Conservation (phyloP, 2,113 vertebrate genomes). For the Apodemus sylvaticus region DNA sequence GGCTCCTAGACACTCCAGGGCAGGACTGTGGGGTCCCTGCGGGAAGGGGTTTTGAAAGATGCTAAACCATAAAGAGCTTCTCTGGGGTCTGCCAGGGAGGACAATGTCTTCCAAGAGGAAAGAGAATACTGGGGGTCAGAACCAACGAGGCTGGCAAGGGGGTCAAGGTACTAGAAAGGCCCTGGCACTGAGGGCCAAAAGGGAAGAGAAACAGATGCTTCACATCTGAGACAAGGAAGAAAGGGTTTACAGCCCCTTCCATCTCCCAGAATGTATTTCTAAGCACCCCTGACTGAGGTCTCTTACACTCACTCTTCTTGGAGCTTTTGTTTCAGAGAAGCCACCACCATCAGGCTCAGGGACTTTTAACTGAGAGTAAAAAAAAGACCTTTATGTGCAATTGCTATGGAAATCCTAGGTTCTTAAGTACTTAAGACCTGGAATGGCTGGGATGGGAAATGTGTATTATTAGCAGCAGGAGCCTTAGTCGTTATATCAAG, state of each 20-base stretch:
- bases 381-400: background rate
- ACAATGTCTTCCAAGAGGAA: background rate
- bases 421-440: background rate
- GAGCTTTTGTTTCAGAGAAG: background rate
- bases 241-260: background rate
- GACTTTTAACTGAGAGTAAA: background rate
- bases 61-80: background rate
- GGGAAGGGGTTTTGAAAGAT: conserved; percentile 42
- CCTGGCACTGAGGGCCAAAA: background rate
- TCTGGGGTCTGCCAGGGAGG: background rate
- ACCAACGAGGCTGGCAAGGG: background rate
- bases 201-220: background rate
- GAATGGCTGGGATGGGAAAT: background rate
- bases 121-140: background rate
- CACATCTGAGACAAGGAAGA: background rate
- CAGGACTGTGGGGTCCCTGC: background rate
- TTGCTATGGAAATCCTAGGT: background rate
- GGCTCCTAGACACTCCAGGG: background rate
- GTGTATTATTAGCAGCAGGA: background rate
- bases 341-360: background rate
- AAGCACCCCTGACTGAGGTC: background rate
- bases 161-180: background rate
- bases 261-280: background rate
- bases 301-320: background rate
- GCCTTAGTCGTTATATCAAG: background rate